Evolutionary conservation across 2,797 vertebrate genomes (phyloP).

Genomic region (Delichon dasypus): DNA sequence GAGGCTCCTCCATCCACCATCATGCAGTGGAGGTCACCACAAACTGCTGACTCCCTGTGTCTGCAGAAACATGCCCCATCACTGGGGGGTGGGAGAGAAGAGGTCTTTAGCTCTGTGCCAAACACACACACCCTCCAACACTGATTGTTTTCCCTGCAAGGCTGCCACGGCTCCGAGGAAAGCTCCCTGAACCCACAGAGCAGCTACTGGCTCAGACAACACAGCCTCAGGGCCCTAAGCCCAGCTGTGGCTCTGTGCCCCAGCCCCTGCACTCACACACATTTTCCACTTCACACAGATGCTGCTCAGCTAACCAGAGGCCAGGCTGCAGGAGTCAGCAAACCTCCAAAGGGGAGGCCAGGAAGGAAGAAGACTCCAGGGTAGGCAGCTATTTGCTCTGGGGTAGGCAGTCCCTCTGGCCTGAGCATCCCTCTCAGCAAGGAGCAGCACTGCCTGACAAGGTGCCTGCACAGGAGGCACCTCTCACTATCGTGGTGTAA

Average conservation of each 20-base stretch:
- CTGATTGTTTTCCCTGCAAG: not conserved
- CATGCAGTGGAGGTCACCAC: not conserved
- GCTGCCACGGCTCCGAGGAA: not conserved
- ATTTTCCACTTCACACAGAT: not conserved
- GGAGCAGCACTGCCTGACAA: not conserved
- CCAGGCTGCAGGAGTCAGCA: not conserved
- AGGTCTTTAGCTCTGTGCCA: not conserved
- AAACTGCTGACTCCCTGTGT: not conserved
- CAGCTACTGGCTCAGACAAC: not conserved
- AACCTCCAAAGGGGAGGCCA: not conserved
- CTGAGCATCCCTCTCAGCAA: not conserved
- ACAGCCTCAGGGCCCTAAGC: not conserved
- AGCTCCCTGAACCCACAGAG: not conserved
- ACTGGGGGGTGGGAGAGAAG: rapidly evolving
- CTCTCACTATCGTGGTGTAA: not conserved
- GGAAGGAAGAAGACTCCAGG: not conserved
- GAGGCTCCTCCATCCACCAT: not conserved
- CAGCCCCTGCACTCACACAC: not conserved
- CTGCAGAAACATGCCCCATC: not conserved
- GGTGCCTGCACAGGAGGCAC: not conserved
- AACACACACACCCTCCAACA: not conserved
- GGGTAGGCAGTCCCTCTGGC: not conserved
- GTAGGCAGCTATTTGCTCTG: not conserved
- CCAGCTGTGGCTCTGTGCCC: not conserved
- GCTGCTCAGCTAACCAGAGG: not conserved